These are phyloP conservation scores for Anoura caudifer DNA, from an alignment of 2,113 vertebrate species.

Conservation along the genomic window DNA sequence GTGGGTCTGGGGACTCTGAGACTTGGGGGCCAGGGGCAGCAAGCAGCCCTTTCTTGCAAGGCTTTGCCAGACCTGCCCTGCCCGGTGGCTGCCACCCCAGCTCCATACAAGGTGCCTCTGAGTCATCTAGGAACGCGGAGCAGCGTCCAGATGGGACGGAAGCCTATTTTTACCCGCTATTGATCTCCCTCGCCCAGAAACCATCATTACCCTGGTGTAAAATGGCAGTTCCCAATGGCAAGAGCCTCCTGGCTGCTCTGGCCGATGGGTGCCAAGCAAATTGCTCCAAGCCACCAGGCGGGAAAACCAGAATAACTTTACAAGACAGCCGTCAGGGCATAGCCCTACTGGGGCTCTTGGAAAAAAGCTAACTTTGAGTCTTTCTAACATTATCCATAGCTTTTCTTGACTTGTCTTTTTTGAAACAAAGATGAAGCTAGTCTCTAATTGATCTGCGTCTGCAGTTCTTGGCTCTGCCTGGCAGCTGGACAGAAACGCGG, in stretches of 20 bases:
- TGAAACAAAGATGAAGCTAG: slow-evolving; percentile 42
- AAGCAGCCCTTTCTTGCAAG: neutral
- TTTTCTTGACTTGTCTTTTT: slow-evolving; percentile 59
- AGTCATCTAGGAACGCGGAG: slow-evolving; percentile 56
- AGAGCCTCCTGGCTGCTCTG: slow-evolving; percentile 40
- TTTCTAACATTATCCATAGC: slow-evolving; percentile 59
- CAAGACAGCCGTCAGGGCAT: slow-evolving; percentile 1
- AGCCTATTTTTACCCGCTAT: slow-evolving; percentile 71
- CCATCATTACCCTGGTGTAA: slow-evolving; percentile 71
- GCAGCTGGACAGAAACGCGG: neutral
- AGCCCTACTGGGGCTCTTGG: neutral
- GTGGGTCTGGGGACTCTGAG: neutral
- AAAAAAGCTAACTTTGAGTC: slow-evolving; percentile 30
- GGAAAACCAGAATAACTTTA: slow-evolving; percentile 55
- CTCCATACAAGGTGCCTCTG: slow-evolving; percentile 48
- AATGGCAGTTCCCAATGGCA: slow-evolving; percentile 65
- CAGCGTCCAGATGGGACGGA: slow-evolving; percentile 48
- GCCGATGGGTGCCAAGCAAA: slow-evolving; percentile 44
- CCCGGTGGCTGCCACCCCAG: neutral
- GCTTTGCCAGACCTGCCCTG: neutral
- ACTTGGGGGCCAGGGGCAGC: no score
- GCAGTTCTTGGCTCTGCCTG: neutral
- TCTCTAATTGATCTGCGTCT: slow-evolving; percentile 58
- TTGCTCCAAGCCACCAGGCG: slow-evolving; percentile 56
- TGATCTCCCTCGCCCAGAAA: slow-evolving; percentile 74